These are phyloP conservation scores for Orius laevigatus DNA, from an alignment of 1,140 invertebrate species.

Conservation along the genomic window DNA sequence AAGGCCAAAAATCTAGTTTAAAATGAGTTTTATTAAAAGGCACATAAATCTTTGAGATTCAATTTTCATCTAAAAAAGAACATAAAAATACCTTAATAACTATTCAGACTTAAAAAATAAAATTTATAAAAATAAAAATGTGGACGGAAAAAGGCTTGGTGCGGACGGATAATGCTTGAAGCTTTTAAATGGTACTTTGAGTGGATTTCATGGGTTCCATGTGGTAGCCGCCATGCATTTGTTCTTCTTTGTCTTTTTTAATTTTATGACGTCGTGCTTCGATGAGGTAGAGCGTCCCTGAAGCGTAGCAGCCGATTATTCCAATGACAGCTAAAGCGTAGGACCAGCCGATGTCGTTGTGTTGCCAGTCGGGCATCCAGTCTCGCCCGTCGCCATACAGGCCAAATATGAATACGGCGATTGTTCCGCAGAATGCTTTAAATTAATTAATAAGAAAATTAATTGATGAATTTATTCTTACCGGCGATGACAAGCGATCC, in stretches of 20 bases:
- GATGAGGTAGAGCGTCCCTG: conserved; percentile 9
- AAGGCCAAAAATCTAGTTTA: too few species aligned
- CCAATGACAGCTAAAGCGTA: conserved; percentile 74
- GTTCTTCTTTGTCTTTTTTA: conserved; percentile 6
- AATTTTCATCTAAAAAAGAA: too few species aligned
- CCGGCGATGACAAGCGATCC: conserved; percentile 50
- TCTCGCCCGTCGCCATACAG: conserved; percentile 72
- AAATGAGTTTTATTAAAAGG: too few species aligned
- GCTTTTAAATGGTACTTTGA: too few species aligned
- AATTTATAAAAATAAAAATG: too few species aligned
- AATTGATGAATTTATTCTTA: conserved; percentile 16
- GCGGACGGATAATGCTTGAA: too few species aligned
- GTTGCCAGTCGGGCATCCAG: conserved; percentile 94
- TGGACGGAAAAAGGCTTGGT: too few species aligned
- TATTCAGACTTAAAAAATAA: too few species aligned
- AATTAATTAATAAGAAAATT: conserved; percentile 6
- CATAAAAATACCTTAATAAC: too few species aligned
- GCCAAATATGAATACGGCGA: conserved; percentile 66
- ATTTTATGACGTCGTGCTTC: conserved; percentile 12
- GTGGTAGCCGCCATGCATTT: conserved; percentile 3
- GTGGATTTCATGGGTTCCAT: conserved; percentile 2
- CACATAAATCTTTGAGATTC: too few species aligned
- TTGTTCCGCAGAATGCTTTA: conserved; percentile 50
- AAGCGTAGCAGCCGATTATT: conserved; percentile 29
- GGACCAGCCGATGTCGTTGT: conserved; percentile 90